phyloP scores from a whole-genome alignment of 2,797 vertebrate species.

The Ctenopoma multispine region DNA sequence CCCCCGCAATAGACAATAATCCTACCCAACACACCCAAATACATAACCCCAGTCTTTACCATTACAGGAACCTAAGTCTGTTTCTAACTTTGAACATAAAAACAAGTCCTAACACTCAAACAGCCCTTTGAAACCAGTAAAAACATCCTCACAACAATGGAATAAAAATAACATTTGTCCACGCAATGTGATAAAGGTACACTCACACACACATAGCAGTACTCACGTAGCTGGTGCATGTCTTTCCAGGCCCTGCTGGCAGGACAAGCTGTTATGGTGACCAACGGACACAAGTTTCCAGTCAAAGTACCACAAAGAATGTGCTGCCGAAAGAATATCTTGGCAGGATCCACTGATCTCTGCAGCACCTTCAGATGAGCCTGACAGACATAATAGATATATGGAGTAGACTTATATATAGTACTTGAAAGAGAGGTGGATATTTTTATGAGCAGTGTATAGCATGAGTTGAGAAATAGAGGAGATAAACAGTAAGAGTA shows the following conservation, averaged over 20 bases:
- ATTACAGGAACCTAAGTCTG: no score
- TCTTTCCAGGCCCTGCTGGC: constrained; percentile 79
- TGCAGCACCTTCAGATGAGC: constrained; percentile 88
- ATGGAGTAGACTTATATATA: neutral
- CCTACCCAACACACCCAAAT: no score
- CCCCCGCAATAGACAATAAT: no score
- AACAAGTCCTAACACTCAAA: no score
- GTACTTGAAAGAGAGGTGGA: no score
- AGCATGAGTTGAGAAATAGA: no score
- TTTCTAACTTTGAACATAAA: no score
- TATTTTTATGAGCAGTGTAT: no score
- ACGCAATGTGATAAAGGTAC: neutral
- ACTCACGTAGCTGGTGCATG: constrained; percentile 91
- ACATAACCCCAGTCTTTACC: no score
- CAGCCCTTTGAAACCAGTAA: no score
- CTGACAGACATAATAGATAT: constrained; percentile 71
- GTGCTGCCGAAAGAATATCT: constrained; percentile 89
- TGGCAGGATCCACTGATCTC: constrained; percentile 78
- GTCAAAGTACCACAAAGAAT: constrained; percentile 87
- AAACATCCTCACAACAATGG: no score
- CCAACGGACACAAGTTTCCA: constrained; percentile 90
- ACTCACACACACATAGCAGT: constrained; percentile 4
- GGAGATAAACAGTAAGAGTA: no score
- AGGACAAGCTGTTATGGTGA: constrained; percentile 92
- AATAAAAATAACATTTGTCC: neutral